Percentiles rank a stretch among this genome's conserved stretches.
phyloP scores from a whole-genome alignment of 2,797 vertebrate species.

The Nyctalus aviator region DNA sequence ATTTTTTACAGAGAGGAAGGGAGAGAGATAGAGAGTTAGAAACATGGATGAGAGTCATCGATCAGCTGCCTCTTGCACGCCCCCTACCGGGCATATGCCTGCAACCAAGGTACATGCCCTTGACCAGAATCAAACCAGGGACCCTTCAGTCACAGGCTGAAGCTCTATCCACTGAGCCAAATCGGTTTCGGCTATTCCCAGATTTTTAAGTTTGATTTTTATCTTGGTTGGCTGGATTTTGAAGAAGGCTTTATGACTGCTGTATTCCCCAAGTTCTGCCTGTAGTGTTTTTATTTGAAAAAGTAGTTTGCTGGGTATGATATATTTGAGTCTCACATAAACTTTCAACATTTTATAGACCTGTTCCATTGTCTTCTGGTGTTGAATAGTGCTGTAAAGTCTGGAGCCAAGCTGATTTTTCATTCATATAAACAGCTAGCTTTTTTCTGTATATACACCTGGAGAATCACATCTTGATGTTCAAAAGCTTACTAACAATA shows the following conservation, averaged over 20 bases:
- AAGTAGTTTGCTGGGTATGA: neutral
- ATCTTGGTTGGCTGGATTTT: conserved; percentile 25
- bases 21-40: too few relatives aligned
- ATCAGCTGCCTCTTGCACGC: too few relatives aligned
- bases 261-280: neutral
- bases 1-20: too few relatives aligned
- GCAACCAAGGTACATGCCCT: too few relatives aligned
- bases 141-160: too few relatives aligned
- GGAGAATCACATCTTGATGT: conserved; percentile 45
- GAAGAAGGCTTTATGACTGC: conserved; percentile 18
- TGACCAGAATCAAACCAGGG: too few relatives aligned
- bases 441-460: neutral
- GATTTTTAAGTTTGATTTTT: conserved; percentile 56
- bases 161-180: too few relatives aligned
- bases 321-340: conserved; percentile 30
- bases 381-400: conserved; percentile 9
- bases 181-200: neutral
- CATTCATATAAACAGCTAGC: conserved; percentile 11
- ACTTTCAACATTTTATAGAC: conserved; percentile 49
- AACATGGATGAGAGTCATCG: too few relatives aligned
- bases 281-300: conserved; percentile 59
- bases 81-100: too few relatives aligned
- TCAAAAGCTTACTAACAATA: conserved; percentile 20
- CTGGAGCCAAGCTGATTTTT: conserved; percentile 42
- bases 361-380: conserved; percentile 25